These are phyloP conservation scores for Kryphioiulus occultus DNA, from an alignment of 2,888 invertebrate genomes.

Conservation along the genomic window DNA sequence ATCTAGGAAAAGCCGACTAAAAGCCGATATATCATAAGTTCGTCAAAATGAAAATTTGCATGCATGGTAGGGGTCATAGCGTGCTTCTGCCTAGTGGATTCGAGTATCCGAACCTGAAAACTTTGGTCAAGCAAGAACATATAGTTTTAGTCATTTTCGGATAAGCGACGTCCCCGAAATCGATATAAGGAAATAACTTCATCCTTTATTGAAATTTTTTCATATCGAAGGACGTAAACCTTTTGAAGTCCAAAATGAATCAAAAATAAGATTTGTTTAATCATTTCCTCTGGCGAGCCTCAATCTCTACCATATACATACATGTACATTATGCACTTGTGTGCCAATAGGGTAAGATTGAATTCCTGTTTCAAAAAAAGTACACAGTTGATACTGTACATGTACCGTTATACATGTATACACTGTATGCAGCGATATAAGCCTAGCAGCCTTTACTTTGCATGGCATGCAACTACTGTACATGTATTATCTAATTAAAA, in stretches of 20 bases:
- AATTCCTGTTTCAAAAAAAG: neutral
- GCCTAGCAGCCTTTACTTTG: neutral
- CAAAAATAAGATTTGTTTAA: conserved; percentile 20
- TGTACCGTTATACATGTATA: too few species aligned
- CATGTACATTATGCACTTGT: neutral
- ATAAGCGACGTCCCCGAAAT: neutral
- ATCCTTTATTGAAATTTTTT: conserved; percentile 6
- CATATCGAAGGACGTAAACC: conserved; percentile 30
- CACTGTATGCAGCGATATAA: neutral
- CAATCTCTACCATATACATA: neutral
- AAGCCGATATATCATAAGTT: neutral
- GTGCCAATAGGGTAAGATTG: neutral
- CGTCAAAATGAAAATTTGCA: conserved; percentile 8
- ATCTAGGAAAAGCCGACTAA: neutral
- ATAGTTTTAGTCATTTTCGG: neutral
- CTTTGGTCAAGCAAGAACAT: neutral
- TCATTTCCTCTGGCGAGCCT: neutral
- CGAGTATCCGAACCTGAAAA: neutral
- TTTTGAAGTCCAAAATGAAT: conserved; percentile 1
- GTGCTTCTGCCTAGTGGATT: neutral
- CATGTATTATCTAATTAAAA: neutral
- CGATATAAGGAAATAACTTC: conserved; percentile 19
- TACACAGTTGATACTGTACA: neutral
- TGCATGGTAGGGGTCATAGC: neutral
- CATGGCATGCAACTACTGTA: conserved; percentile 16